Percentiles rank a stretch among this genome's conserved stretches.
phyloP scores from a whole-genome alignment of 1,140 invertebrate species.

The Lepidotrigona ventralis region DNA sequence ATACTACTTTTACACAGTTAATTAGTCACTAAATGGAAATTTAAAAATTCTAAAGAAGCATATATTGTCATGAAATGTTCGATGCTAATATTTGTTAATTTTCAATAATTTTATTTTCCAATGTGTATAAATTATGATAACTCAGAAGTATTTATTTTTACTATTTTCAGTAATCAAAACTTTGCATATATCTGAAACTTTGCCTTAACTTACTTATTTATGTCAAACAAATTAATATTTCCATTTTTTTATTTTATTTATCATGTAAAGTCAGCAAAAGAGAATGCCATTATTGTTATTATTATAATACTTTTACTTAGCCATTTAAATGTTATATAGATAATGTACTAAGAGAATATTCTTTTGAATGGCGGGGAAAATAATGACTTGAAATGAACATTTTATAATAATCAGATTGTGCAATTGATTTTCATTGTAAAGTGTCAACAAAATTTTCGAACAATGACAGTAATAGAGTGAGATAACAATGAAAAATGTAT shows the following conservation, averaged over 20 bases:
- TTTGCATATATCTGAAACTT: background rate
- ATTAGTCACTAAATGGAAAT: slow-evolving; percentile 17
- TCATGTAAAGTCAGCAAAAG: background rate
- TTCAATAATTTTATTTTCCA: background rate
- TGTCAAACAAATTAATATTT: background rate
- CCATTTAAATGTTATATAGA: slow-evolving; percentile 1
- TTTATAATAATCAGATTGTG: background rate
- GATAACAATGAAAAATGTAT: slow-evolving; percentile 3
- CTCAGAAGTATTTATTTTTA: background rate
- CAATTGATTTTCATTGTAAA: background rate
- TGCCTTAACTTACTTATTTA: slow-evolving; percentile 9
- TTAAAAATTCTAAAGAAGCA: background rate
- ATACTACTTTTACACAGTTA: slow-evolving; percentile 46
- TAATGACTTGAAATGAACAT: background rate
- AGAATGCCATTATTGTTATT: slow-evolving; percentile 18
- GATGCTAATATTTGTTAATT: background rate
- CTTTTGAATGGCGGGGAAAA: background rate
- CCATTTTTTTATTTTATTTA: background rate
- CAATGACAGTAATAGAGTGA: slow-evolving; percentile 28
- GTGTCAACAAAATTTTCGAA: background rate
- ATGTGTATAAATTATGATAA: background rate
- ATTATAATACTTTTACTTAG: slow-evolving; percentile 5
- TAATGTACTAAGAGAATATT: background rate
- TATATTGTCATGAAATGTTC: background rate
- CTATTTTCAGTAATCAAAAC: background rate